These are phyloP conservation scores for Onychostruthus taczanowskii DNA, from an alignment of 2,113 vertebrate genomes.

Conservation along the genomic window DNA sequence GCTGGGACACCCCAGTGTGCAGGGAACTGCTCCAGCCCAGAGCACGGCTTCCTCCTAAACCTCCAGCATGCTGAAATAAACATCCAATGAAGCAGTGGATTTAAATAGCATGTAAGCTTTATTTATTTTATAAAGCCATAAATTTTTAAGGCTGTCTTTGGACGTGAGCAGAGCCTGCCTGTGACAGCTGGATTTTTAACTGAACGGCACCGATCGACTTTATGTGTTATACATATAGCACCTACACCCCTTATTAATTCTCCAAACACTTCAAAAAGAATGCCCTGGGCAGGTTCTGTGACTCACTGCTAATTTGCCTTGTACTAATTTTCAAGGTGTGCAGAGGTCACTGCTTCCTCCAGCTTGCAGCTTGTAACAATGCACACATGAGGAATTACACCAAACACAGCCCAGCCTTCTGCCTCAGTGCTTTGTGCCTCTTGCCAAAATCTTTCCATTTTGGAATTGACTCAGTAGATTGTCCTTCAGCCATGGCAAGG, in stretches of 20 bases:
- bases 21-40: neutral
- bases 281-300: conserved; percentile 13
- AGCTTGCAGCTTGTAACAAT: neutral
- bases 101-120: neutral
- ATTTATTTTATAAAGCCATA: neutral
- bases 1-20: neutral
- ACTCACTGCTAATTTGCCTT: conserved; percentile 32
- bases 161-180: neutral
- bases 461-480: neutral
- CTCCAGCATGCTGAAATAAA: neutral
- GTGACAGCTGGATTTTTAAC: neutral
- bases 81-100: neutral
- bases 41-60: neutral
- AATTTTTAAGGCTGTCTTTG: neutral
- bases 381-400: neutral
- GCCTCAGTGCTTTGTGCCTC: neutral
- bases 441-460: neutral
- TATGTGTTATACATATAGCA: neutral
- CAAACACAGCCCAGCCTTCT: neutral
- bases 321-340: conserved; percentile 43
- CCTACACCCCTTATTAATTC: neutral
- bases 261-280: neutral
- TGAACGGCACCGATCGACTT: neutral
- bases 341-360: neutral
- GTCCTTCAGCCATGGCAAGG: neutral